phyloP scores from a whole-genome alignment of 2,888 invertebrate genomes.

The Schrankia costaestrigalis region DNA sequence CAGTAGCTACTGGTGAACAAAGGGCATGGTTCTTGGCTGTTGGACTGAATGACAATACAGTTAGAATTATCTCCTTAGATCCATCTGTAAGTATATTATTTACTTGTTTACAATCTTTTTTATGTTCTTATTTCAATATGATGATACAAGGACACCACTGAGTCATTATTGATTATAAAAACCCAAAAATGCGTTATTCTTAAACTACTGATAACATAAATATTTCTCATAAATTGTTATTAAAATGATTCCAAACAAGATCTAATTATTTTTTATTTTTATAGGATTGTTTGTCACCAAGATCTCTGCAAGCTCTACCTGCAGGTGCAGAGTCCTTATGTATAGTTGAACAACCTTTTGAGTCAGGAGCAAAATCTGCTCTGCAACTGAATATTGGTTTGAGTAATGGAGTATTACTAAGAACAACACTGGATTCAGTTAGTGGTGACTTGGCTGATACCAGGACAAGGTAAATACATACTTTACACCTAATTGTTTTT shows the following conservation, averaged over 20 bases:
- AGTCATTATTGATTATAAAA: slow-evolving; percentile 71
- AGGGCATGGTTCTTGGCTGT: slow-evolving; percentile 97
- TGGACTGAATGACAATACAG: slow-evolving; percentile 97
- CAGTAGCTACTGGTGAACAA: slow-evolving; percentile 96
- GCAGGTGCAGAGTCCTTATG: slow-evolving; percentile 98
- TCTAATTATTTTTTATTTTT: slow-evolving; percentile 18
- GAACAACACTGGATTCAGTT: slow-evolving; percentile 96
- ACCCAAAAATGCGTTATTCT: slow-evolving; percentile 78
- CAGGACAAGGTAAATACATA: slow-evolving; percentile 91
- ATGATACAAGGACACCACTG: slow-evolving; percentile 80
- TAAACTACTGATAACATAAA: slow-evolving; percentile 49
- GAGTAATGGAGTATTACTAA: slow-evolving; percentile 95
- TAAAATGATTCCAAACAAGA: neutral
- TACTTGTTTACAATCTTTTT: neutral
- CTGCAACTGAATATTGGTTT: slow-evolving; percentile 98
- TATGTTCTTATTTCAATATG: slow-evolving; percentile 38
- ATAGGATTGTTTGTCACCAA: slow-evolving; percentile 94
- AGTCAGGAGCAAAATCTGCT: slow-evolving; percentile 85
- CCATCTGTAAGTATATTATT: slow-evolving; percentile 86
- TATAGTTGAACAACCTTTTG: slow-evolving; percentile 91
- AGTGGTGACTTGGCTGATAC: slow-evolving; percentile 99
- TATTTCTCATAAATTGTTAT: neutral
- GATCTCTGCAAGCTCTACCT: slow-evolving; percentile 98
- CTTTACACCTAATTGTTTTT: neutral
- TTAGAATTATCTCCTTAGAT: slow-evolving; percentile 97